Conservation (phyloP, 2,888 invertebrate species). For the Clepsis dumicolana region DNA sequence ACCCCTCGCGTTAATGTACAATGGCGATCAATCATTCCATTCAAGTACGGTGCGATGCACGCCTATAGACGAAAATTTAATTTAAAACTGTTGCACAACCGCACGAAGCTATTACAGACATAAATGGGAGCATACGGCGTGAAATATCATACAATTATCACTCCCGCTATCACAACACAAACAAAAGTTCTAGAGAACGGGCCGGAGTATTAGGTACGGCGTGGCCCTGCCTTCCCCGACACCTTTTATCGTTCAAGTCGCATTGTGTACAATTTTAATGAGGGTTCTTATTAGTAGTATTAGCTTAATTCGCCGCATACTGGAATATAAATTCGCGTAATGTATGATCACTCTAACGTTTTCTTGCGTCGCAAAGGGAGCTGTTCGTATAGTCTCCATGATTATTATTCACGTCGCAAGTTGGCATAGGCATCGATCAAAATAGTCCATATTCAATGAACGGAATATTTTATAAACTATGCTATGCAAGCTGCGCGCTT, state of each 20-base stretch:
- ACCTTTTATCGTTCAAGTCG: constrained; percentile 25
- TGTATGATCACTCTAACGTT: no score
- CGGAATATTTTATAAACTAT: constrained; percentile 30
- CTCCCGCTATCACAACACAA: constrained; percentile 52
- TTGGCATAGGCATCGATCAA: constrained; percentile 26
- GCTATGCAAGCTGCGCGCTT: constrained; percentile 19
- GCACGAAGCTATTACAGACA: constrained; percentile 49
- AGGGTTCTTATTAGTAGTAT: constrained; percentile 28
- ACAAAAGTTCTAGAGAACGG: constrained; percentile 42
- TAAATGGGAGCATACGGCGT: constrained; percentile 52
- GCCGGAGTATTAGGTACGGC: constrained; percentile 1
- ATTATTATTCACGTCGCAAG: constrained; percentile 22
- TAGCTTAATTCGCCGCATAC: constrained; percentile 11
- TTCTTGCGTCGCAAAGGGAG: not conserved
- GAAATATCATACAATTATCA: constrained; percentile 51
- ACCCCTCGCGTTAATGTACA: constrained; percentile 43
- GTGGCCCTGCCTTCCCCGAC: constrained; percentile 19
- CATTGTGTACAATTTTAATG: constrained; percentile 17
- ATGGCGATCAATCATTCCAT: constrained; percentile 60
- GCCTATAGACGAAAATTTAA: constrained; percentile 55
- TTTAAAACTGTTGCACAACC: constrained; percentile 57
- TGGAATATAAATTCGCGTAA: no score
- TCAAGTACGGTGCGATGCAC: constrained; percentile 53
- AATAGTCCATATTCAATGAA: constrained; percentile 33
- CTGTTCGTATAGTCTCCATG: constrained; percentile 2